These are phyloP conservation scores for Polypterus bichir DNA, from an alignment of 2,113 vertebrate genomes.

Conservation along the genomic window DNA sequence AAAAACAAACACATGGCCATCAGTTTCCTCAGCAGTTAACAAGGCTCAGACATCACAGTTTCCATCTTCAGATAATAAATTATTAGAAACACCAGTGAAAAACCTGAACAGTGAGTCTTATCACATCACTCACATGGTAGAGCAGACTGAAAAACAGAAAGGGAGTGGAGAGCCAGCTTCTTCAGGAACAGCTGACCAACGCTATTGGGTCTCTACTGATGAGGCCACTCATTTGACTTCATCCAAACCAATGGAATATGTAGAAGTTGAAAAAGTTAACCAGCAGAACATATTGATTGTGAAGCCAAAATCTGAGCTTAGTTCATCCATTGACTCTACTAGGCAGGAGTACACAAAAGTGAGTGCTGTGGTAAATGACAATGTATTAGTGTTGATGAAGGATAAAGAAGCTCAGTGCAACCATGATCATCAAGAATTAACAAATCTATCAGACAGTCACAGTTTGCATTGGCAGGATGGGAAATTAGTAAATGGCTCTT, in stretches of 20 bases:
- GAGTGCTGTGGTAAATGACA: constrained; percentile 47
- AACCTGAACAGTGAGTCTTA: not conserved
- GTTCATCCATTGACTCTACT: constrained; percentile 18
- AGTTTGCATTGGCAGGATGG: constrained; percentile 26
- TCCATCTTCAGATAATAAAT: constrained; percentile 18
- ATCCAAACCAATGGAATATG: constrained; percentile 55
- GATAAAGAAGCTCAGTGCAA: constrained; percentile 24
- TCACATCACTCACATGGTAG: no score
- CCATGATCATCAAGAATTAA: constrained; percentile 28
- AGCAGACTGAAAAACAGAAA: no score
- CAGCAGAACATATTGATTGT: constrained; percentile 53
- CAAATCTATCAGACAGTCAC: constrained; percentile 17
- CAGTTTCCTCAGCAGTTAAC: constrained; percentile 36
- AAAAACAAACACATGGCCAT: constrained; percentile 55
- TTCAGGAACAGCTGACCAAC: not conserved
- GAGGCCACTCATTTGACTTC: constrained; percentile 17
- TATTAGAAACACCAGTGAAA: constrained; percentile 24
- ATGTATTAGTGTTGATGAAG: constrained; percentile 61
- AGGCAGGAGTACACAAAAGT: constrained; percentile 71
- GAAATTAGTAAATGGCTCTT: constrained; percentile 29
- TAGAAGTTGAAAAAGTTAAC: constrained; percentile 70
- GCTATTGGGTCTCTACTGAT: not conserved
- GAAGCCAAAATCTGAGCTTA: constrained; percentile 41
- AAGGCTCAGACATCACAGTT: constrained; percentile 13
- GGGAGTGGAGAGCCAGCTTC: no score